These are phyloP conservation scores for Idaea aversata DNA, from an alignment of 2,888 invertebrate genomes.

Conservation along the genomic window DNA sequence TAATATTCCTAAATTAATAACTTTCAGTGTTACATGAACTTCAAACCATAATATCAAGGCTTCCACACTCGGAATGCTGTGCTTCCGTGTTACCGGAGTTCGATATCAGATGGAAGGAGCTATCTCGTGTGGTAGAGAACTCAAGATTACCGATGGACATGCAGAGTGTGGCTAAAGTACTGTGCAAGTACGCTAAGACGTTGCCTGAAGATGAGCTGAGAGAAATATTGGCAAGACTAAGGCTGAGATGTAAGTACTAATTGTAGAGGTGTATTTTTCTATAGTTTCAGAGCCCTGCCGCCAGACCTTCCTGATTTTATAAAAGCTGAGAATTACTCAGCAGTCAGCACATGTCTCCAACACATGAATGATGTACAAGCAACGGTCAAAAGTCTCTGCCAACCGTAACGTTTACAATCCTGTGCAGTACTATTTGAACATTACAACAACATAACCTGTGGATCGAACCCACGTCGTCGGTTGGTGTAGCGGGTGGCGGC, in stretches of 20 bases:
- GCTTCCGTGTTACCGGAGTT: slow-evolving; percentile 51
- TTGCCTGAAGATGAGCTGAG: slow-evolving; percentile 45
- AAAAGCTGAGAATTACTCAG: too few species aligned
- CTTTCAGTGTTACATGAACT: slow-evolving; percentile 53
- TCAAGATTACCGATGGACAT: slow-evolving; percentile 53
- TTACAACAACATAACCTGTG: too few species aligned
- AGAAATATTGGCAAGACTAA: slow-evolving; percentile 44
- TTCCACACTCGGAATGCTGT: slow-evolving; percentile 51
- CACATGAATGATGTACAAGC: too few species aligned
- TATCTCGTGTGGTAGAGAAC: slow-evolving; percentile 46
- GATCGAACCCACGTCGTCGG: too few species aligned
- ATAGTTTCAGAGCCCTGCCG: too few species aligned
- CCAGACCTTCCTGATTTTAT: background rate
- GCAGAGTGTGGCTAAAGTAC: slow-evolving; percentile 48
- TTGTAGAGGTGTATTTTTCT: too few species aligned
- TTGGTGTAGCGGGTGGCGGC: too few species aligned
- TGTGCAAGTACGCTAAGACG: slow-evolving; percentile 41
- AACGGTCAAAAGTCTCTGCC: too few species aligned
- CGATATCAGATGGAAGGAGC: slow-evolving; percentile 54
- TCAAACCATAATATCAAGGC: slow-evolving; percentile 46
- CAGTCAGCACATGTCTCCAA: too few species aligned
- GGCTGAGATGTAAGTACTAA: slow-evolving; percentile 49
- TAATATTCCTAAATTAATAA: background rate
- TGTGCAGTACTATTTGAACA: too few species aligned
- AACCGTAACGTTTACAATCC: too few species aligned